Percentiles rank a stretch among this genome's conserved stretches.
phyloP scores from a whole-genome alignment of 35 echinoderm and acorn worm genomes.

The Acanthaster planci region DNA sequence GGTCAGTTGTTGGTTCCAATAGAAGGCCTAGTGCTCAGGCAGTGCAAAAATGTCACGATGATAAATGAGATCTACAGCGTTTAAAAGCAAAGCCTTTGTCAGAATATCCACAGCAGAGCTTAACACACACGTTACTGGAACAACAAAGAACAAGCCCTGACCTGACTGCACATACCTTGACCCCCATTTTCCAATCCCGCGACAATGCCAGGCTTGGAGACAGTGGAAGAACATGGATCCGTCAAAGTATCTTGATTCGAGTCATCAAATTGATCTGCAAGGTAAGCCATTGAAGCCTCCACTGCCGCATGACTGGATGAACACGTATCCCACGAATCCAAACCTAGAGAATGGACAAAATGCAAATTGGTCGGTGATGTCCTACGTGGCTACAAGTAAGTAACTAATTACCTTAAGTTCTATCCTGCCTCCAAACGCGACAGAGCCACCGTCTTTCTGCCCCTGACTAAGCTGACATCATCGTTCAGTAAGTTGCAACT shows the following conservation, averaged over 20 bases:
- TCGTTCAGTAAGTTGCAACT: no score
- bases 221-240: background rate
- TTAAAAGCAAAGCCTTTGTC: no score
- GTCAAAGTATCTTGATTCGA: background rate
- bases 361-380: background rate
- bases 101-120: no score
- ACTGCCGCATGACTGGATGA: constrained; percentile 42
- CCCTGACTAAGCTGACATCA: no score
- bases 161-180: background rate
- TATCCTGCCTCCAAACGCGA: background rate
- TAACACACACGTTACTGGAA: no score
- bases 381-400: background rate
- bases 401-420: background rate
- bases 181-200: constrained; percentile 30
- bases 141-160: no score
- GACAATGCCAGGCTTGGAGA: background rate
- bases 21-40: no score
- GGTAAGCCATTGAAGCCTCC: constrained; percentile 35
- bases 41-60: no score
- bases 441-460: no score
- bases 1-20: no score
- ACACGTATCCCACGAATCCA: constrained; percentile 70
- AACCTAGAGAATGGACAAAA: constrained; percentile 4
- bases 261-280: constrained; percentile 26
- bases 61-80: no score